These are phyloP conservation scores for Clarias magur DNA, from an alignment of 2,113 vertebrate genomes.

Conservation along the genomic window DNA sequence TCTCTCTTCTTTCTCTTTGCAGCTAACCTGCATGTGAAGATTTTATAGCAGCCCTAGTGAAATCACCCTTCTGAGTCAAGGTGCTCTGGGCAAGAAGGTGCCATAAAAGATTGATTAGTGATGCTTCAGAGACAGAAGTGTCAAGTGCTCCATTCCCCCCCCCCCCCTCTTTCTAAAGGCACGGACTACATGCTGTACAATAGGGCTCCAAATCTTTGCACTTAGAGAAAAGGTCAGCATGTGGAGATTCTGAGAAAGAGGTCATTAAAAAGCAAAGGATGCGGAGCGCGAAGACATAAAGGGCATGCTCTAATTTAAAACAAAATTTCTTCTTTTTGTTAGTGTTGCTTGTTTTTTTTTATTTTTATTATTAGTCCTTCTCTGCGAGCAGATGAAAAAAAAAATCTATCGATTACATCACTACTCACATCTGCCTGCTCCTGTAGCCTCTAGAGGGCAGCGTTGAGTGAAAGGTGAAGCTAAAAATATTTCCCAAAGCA, in stretches of 20 bases:
- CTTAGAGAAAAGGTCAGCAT: conserved; percentile 28
- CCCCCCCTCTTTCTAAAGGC: conserved; percentile 49
- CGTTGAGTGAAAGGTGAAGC: not conserved
- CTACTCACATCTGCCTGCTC: not conserved
- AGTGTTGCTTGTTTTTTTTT: not conserved
- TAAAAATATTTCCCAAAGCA: conserved; percentile 40
- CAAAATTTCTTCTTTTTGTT: not conserved
- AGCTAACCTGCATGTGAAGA: conserved; percentile 19
- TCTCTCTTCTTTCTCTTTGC: conserved; percentile 23
- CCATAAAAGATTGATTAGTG: conserved; percentile 69
- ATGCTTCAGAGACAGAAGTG: conserved; percentile 66
- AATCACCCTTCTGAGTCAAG: conserved; percentile 44
- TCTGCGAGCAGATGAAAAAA: not conserved
- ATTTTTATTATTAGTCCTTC: not conserved
- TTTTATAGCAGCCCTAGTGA: conserved; percentile 43
- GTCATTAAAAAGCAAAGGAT: conserved; percentile 7
- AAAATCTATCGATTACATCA: not conserved
- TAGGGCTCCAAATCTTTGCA: conserved; percentile 59
- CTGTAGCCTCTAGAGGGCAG: conserved; percentile 36
- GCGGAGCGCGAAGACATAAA: not conserved
- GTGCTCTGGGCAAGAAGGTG: conserved; percentile 53
- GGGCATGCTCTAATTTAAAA: conserved; percentile 11
- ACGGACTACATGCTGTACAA: conserved; percentile 51
- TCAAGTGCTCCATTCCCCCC: conserved; percentile 61
- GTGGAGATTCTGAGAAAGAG: not conserved